These are phyloP conservation scores for Timema podura DNA, from an alignment of 2,888 invertebrate genomes.

Conservation along the genomic window DNA sequence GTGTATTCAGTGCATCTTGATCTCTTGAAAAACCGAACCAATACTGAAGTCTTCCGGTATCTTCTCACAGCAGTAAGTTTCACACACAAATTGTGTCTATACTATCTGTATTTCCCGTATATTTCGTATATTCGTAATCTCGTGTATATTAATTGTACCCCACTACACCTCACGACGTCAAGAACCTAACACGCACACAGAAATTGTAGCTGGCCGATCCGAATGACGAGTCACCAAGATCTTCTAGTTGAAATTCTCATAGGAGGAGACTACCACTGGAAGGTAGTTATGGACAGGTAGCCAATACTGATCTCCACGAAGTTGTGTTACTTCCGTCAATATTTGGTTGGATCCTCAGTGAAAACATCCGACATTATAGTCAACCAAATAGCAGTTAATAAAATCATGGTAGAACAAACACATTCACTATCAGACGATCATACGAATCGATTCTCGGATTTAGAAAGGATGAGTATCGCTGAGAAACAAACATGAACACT, in stretches of 20 bases:
- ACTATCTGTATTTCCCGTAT: too few species aligned
- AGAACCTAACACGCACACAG: not conserved
- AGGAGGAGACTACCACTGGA: constrained; percentile 15
- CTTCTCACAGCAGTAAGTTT: too few species aligned
- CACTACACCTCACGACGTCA: not conserved
- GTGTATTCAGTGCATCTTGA: too few species aligned
- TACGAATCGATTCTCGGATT: not conserved
- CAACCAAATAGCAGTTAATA: not conserved
- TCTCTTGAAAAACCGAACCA: too few species aligned
- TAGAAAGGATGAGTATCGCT: constrained; percentile 13
- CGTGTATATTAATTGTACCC: not conserved
- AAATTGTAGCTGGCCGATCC: constrained; percentile 15
- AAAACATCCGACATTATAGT: not conserved
- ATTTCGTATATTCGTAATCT: too few species aligned
- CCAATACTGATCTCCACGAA: not conserved
- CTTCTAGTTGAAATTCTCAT: constrained; percentile 12
- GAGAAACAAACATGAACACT: constrained; percentile 1
- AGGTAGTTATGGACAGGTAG: not conserved
- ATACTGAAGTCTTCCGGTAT: too few species aligned
- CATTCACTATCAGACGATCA: not conserved
- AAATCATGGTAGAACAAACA: not conserved
- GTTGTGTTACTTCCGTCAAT: not conserved
- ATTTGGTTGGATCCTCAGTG: constrained; percentile 11
- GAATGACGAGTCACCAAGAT: not conserved
- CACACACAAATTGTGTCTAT: too few species aligned